Percentiles rank a stretch among this genome's conserved stretches.
These are phyloP conservation scores for Marcusenius ussheri DNA, from an alignment of 2,113 vertebrate genomes.

Conservation along the genomic window DNA sequence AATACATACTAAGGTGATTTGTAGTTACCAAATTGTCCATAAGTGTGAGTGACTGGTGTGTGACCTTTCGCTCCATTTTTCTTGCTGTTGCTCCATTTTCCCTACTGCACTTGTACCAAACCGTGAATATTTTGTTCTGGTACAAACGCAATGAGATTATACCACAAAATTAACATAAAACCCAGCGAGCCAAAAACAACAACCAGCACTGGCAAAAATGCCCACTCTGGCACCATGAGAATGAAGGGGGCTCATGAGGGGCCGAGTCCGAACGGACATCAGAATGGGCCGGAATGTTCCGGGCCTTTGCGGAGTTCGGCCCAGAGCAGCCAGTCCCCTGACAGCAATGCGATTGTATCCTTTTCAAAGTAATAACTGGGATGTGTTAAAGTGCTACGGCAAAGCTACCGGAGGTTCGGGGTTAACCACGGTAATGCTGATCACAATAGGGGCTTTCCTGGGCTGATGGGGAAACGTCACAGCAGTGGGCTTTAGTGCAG, in stretches of 20 bases:
- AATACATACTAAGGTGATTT: too few species aligned
- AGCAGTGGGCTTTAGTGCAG: neutral
- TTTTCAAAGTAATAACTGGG: neutral
- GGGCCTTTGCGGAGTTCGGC: neutral
- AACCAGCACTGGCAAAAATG: too few species aligned
- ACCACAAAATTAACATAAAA: too few species aligned
- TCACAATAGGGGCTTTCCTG: neutral
- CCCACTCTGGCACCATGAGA: neutral
- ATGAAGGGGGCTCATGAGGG: neutral
- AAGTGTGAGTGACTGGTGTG: too few species aligned
- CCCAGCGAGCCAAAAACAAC: too few species aligned
- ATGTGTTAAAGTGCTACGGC: neutral
- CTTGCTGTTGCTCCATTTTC: too few species aligned
- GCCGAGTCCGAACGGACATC: neutral
- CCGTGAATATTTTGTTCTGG: too few species aligned
- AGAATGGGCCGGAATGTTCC: neutral
- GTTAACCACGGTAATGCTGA: neutral
- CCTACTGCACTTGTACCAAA: too few species aligned
- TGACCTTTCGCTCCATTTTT: too few species aligned
- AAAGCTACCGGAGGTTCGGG: neutral
- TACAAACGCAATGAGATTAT: too few species aligned
- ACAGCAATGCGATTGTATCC: neutral
- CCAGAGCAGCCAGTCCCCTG: neutral
- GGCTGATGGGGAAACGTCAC: neutral
- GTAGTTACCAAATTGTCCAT: too few species aligned